Evolutionary conservation across 1,140 invertebrate genomes (phyloP).

Genomic region (Hylyphantes graminicola): DNA sequence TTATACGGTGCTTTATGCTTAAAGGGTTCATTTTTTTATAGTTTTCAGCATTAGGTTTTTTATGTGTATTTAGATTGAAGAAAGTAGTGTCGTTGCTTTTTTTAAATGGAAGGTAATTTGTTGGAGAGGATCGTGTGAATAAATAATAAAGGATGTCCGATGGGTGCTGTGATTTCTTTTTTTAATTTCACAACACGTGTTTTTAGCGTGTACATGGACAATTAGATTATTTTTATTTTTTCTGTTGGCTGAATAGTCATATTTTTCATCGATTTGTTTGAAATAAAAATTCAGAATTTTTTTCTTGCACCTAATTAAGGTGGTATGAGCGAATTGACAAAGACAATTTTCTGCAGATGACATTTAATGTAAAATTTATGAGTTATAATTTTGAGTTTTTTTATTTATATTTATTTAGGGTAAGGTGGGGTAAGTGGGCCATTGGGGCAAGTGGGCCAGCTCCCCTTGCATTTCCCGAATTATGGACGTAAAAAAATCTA

Average conservation of each 20-base stretch:
- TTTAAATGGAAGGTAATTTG: conserved; percentile 30
- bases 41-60: neutral
- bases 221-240: neutral
- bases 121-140: conserved; percentile 16
- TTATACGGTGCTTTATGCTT: neutral
- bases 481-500: too few species aligned
- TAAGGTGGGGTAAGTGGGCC: too few species aligned
- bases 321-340: too few species aligned
- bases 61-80: neutral
- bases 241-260: too few species aligned
- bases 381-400: too few species aligned
- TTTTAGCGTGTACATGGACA: neutral
- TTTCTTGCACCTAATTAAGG: neutral
- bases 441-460: too few species aligned
- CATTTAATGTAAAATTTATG: too few species aligned
- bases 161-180: neutral
- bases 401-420: too few species aligned
- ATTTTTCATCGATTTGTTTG: neutral
- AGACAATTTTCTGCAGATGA: too few species aligned
- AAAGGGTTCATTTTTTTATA: neutral
- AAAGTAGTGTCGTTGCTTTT: neutral
- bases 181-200: neutral
- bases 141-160: conserved; percentile 8
- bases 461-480: too few species aligned
- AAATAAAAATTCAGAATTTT: neutral